Conservation (phyloP, 2,888 invertebrate species). For the Torymus aiolomorphi region DNA sequence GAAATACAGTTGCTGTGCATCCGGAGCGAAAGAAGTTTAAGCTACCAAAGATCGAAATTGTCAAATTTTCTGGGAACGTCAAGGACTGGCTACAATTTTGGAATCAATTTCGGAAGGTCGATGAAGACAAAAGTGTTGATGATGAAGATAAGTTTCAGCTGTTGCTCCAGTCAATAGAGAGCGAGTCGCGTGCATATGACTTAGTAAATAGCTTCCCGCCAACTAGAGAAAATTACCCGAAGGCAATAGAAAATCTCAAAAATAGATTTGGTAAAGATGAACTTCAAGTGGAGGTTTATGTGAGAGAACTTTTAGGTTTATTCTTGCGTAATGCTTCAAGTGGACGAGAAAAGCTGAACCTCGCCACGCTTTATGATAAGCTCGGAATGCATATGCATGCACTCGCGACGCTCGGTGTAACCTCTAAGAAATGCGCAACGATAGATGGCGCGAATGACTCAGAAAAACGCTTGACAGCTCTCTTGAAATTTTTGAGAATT, state of each 20-base stretch:
- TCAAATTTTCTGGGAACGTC: too few species aligned
- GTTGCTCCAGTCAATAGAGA: too few species aligned
- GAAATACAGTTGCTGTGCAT: too few species aligned
- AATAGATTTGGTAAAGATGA: slow-evolving; percentile 63
- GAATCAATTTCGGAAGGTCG: too few species aligned
- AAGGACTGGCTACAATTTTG: too few species aligned
- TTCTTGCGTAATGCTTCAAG: slow-evolving; percentile 60
- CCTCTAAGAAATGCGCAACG: too few species aligned
- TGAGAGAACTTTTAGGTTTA: slow-evolving; percentile 63
- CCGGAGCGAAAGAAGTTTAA: too few species aligned
- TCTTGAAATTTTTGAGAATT: slow-evolving; percentile 46
- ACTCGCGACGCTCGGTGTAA: slow-evolving; percentile 58
- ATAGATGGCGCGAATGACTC: slow-evolving; percentile 5
- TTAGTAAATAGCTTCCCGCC: slow-evolving; percentile 60
- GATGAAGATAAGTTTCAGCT: too few species aligned
- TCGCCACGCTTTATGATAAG: slow-evolving; percentile 61
- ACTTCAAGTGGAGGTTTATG: slow-evolving; percentile 62
- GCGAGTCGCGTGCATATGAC: slow-evolving; percentile 42
- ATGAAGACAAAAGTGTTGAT: too few species aligned
- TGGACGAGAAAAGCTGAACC: slow-evolving; percentile 5
- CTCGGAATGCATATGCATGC: slow-evolving; percentile 65
- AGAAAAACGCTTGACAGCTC: slow-evolving; percentile 15
- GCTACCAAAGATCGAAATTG: too few species aligned
- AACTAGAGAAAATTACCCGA: slow-evolving; percentile 61
- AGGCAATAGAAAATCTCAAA: slow-evolving; percentile 59